A percentile compares a stretch with the other conserved stretches of the same genome.
Conservation (phyloP, 2,888 invertebrate genomes). For the Pyrochroa serraticornis region DNA sequence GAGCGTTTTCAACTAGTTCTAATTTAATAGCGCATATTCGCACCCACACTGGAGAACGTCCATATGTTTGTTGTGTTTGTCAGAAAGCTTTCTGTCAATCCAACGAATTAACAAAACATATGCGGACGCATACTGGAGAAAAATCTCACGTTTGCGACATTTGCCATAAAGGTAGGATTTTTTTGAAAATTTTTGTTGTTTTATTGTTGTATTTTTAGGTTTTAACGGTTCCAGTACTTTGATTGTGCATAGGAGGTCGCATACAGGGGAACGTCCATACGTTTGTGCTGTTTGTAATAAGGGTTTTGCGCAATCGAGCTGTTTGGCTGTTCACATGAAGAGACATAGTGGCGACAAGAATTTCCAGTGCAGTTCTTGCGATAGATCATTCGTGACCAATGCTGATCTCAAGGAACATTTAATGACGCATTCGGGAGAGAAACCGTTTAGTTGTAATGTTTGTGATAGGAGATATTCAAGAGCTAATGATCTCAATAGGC, state of each 20-base stretch:
- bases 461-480: conserved; percentile 48
- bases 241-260: conserved; percentile 54
- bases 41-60: conserved; percentile 58
- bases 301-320: conserved; percentile 56
- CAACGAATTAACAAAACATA: conserved; percentile 58
- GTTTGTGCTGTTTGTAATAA: conserved; percentile 53
- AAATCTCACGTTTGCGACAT: conserved; percentile 59
- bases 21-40: conserved; percentile 59
- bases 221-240: conserved; percentile 57
- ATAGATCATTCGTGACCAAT: conserved; percentile 48
- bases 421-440: conserved; percentile 43
- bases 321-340: conserved; percentile 56
- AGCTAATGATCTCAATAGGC: conserved; percentile 46
- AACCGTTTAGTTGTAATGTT: conserved; percentile 45
- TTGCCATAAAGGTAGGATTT: conserved; percentile 55
- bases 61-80: conserved; percentile 58
- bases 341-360: conserved; percentile 52
- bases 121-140: conserved; percentile 59
- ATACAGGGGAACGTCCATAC: conserved; percentile 56
- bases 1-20: conserved; percentile 59
- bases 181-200: background rate
- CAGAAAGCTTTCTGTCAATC: conserved; percentile 59
- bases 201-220: conserved; percentile 41
- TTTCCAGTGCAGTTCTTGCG: conserved; percentile 46
- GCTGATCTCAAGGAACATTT: conserved; percentile 48